Evolutionary conservation across 2,888 invertebrate genomes (phyloP).

Genomic region (Drosophila paramelanica): DNA sequence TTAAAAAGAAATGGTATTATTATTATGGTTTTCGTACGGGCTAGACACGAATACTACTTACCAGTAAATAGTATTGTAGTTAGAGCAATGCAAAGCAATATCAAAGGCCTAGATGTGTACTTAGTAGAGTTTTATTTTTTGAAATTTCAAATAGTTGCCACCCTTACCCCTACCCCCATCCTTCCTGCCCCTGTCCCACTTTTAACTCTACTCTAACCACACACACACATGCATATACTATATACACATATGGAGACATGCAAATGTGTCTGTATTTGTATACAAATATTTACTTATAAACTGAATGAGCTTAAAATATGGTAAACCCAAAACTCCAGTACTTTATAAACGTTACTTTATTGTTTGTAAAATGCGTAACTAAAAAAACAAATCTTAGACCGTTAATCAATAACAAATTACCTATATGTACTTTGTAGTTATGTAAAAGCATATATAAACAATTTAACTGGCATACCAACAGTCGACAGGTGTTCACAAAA

Average conservation of each 20-base stretch:
- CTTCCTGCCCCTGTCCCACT: slow-evolving; percentile 9
- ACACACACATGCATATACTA: slow-evolving; percentile 13
- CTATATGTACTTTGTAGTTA: slow-evolving; percentile 44
- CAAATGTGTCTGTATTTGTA: slow-evolving; percentile 39
- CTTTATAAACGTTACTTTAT: slow-evolving; percentile 68
- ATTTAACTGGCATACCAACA: slow-evolving; percentile 77
- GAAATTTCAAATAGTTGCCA: slow-evolving; percentile 11
- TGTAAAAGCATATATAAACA: slow-evolving; percentile 53
- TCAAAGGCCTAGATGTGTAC: slow-evolving; percentile 64
- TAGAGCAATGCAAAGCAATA: slow-evolving; percentile 63
- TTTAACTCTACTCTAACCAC: slow-evolving; percentile 30
- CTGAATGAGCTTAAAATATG: slow-evolving; percentile 74
- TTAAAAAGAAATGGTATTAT: slow-evolving; percentile 5
- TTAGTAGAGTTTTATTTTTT: slow-evolving; percentile 58
- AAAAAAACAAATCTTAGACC: slow-evolving; percentile 60
- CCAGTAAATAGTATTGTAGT: slow-evolving; percentile 31
- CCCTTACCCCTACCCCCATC: slow-evolving; percentile 26
- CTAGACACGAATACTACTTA: slow-evolving; percentile 25
- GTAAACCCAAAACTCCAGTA: slow-evolving; percentile 65
- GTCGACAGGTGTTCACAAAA: slow-evolving; percentile 73
- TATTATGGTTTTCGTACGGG: background rate
- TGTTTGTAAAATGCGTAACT: slow-evolving; percentile 69
- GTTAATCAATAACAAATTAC: slow-evolving; percentile 56
- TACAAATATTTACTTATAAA: slow-evolving; percentile 50
- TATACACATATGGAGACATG: slow-evolving; percentile 27